A percentile compares a stretch with the other conserved stretches of the same genome.
Evolutionary conservation across 1,140 invertebrate species (phyloP).

Genomic region (Magallana ariakensis): DNA sequence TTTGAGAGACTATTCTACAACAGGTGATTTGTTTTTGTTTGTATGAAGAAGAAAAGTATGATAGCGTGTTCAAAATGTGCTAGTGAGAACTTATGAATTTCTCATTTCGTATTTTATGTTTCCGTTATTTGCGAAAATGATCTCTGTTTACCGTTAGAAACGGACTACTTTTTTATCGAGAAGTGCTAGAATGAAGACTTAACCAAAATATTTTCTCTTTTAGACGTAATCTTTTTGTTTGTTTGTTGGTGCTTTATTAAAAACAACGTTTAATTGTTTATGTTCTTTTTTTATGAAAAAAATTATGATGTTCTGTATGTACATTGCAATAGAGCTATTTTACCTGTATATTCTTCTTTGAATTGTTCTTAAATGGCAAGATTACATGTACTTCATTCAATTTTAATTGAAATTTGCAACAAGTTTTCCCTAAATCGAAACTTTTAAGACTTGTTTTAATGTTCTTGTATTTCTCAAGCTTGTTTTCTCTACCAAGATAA

Average conservation of each 20-base stretch:
- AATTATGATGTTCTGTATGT: background rate
- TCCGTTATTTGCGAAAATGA: background rate
- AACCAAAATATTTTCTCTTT: background rate
- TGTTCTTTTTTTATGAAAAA: background rate
- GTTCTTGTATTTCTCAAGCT: no score
- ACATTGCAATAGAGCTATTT: conserved; percentile 21
- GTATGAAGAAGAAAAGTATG: background rate
- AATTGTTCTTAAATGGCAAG: background rate
- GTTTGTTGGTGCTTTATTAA: conserved; percentile 13
- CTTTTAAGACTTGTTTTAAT: no score
- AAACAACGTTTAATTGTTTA: background rate
- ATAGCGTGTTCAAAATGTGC: conserved; percentile 1
- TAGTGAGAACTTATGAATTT: background rate
- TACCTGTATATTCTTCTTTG: conserved; percentile 3
- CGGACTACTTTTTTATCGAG: background rate
- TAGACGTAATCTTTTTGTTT: background rate
- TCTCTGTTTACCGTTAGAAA: background rate
- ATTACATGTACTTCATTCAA: no score
- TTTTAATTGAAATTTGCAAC: no score
- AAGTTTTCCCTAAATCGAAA: no score
- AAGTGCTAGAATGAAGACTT: conserved; percentile 23
- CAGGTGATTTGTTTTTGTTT: background rate
- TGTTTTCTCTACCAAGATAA: no score
- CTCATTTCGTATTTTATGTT: background rate
- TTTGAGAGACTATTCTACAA: conserved; percentile 58